Evolutionary conservation across 1,140 invertebrate genomes (phyloP), one percentile per base, ranked within the genome.

Genomic region (Apis mellifera): DNA sequence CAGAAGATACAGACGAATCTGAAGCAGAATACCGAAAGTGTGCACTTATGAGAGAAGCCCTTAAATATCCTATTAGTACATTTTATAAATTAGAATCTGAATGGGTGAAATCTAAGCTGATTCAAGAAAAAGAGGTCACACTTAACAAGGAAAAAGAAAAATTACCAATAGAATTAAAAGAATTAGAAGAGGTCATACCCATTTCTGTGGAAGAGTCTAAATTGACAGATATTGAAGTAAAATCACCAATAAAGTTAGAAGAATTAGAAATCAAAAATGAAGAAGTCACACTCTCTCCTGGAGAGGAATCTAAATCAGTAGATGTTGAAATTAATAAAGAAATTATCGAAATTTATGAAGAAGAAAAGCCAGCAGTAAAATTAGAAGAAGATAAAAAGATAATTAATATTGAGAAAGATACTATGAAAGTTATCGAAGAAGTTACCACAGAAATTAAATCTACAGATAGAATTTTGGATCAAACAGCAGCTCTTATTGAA

Each of bases 31-130:
- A 2, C 2, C 84, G 77, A 19, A 87, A 65, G 7, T 55, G 15
- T 26, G 80, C 85, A 1, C 32, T 88, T 5, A 9, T 83, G 11
- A 42, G 71, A 9, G 90, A 91, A 64, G 59, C 78, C 74, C 50
- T 81, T 9, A 92, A 90, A 52, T 88, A 90, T 84, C 89, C 86
- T 9, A n/a, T 85, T 15, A n/a, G 75, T 17, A 84, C 84, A 60
- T 83, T 91, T 9, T 82, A 81, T n/a, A 64, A 86, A 26, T 57
- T 86, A 15, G 91, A 92, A 60, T 80, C 87, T 12, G 59, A 88
- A 32, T 91, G 89, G 89, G 69, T 86, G 9, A 72, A 85, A 64
- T 81, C 32, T 60, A 90, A 85, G 83, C 86, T 26, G 26, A 0
- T 9, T 23, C 11, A 19, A 32, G 57, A 70, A 8, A 78, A 66